Evolutionary conservation across 2,113 vertebrate genomes (phyloP), one percentile per base, ranked within the genome.

Genomic region (Nesogale talazaci): DNA sequence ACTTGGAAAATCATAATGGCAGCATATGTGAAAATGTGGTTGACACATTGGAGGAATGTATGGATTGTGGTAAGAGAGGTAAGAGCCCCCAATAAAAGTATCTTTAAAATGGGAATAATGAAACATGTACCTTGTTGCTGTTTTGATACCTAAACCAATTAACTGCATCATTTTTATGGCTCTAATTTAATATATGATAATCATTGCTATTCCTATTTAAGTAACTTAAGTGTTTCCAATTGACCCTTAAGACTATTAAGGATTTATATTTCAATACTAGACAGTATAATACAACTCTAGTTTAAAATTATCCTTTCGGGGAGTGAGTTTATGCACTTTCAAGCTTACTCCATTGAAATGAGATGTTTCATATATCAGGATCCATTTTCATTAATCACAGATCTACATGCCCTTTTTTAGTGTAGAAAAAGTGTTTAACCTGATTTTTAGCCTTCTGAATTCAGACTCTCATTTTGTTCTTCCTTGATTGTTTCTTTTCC

Each of bases 81-180:
- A 52, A 52, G 46, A 52, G 5, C 46, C 46, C 46, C 46, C 6
- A 52, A 52, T 52, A 52, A 52, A 52, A 8, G 46, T 52, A 76
- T 65, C n/a, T 70, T 10, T 63, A 82, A 88, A 78, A 69, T 46
- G 14, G 10, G 4, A 93, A 31, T 23, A 89, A 34, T 20, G 94
- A 59, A 70, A 56, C 16, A 77, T 77, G 29, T 46, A 56, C 9
- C n/a, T 63, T n/a, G 1, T 14, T 38, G 16, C 20, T 85, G n/a
- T 57, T 84, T 29, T 52, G 27, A 78, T 84, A 31, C 72, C 36
- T 83, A 83, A 89, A 29, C 78, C 83, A 85, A 85, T 78, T 80
- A 80, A 61, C 78, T 89, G 38, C 1, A 23, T 29, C 67, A n/a
- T 69, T 31, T 61, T 42, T 40, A 23, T 63, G 23, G 3, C 77